A percentile compares a stretch with the other conserved stretches of the same genome.
These are phyloP conservation scores for Tinea trinotella DNA, from an alignment of 2,888 invertebrate genomes.

Conservation along the genomic window DNA sequence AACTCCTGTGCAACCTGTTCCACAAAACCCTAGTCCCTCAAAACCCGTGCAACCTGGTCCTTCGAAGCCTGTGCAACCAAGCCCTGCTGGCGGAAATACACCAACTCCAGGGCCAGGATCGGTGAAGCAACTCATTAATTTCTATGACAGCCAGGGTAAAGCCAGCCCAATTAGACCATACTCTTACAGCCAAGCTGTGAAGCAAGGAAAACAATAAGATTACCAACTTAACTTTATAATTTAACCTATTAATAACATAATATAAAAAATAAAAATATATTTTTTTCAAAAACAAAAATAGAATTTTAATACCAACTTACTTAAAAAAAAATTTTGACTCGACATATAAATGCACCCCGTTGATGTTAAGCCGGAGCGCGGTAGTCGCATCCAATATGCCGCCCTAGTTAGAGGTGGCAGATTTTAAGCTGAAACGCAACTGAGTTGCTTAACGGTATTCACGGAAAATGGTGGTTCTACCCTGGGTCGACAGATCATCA, in stretches of 20 bases:
- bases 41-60: slow-evolving; percentile 18
- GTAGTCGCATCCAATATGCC: no score
- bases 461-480: no score
- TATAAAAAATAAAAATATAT: slow-evolving; percentile 17
- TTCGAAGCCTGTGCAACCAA: slow-evolving; percentile 18
- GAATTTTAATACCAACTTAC: neutral
- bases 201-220: slow-evolving; percentile 41
- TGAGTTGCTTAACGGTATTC: no score
- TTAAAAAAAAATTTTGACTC: neutral
- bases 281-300: no score
- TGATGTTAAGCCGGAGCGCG: no score
- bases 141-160: slow-evolving; percentile 57
- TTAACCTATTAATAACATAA: neutral
- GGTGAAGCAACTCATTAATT: slow-evolving; percentile 52
- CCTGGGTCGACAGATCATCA: no score
- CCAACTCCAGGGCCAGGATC: slow-evolving; percentile 57
- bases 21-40: slow-evolving; percentile 14
- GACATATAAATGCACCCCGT: no score
- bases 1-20: slow-evolving; percentile 21
- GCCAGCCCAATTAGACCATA: slow-evolving; percentile 56
- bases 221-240: neutral
- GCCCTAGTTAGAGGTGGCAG: no score
- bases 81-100: neutral
- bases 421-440: no score
- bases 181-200: slow-evolving; percentile 61